These are phyloP conservation scores for Catocala sponsa DNA, from an alignment of 2,888 invertebrate species.

Conservation along the genomic window DNA sequence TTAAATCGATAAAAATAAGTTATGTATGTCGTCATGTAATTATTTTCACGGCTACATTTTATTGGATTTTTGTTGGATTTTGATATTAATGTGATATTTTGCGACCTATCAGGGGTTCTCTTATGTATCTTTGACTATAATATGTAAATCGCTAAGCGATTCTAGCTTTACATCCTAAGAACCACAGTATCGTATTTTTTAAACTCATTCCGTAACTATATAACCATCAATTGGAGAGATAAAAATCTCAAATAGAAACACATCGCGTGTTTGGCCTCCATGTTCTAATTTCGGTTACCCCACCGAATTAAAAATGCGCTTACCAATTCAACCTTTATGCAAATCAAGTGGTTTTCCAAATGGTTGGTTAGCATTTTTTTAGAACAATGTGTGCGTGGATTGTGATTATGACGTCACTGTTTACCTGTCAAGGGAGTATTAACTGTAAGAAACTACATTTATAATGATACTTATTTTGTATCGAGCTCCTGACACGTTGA, in stretches of 20 bases:
- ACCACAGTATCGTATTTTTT: constrained; percentile 69
- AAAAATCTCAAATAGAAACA: constrained; percentile 76
- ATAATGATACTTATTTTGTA: constrained; percentile 53
- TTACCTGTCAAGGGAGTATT: constrained; percentile 70
- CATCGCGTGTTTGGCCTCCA: constrained; percentile 77
- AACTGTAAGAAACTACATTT: constrained; percentile 54
- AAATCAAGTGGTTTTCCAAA: constrained; percentile 32
- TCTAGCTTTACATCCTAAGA: constrained; percentile 50
- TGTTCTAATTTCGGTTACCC: constrained; percentile 71
- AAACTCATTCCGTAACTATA: constrained; percentile 77
- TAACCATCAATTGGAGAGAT: constrained; percentile 85
- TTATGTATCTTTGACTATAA: no score
- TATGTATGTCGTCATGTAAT: no score
- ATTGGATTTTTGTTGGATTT: no score
- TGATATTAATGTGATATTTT: no score
- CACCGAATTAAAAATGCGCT: constrained; percentile 48
- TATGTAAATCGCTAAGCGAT: constrained; percentile 21
- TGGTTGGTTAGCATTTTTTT: constrained; percentile 50
- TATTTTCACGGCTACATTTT: no score
- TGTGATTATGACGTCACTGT: constrained; percentile 73
- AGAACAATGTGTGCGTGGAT: constrained; percentile 75
- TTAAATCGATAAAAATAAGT: no score
- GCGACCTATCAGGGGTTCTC: no score
- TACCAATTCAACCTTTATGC: constrained; percentile 33
- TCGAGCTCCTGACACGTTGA: constrained; percentile 43